phyloP scores from a whole-genome alignment of 2,888 invertebrate species.

The Spilosoma lubricipeda region DNA sequence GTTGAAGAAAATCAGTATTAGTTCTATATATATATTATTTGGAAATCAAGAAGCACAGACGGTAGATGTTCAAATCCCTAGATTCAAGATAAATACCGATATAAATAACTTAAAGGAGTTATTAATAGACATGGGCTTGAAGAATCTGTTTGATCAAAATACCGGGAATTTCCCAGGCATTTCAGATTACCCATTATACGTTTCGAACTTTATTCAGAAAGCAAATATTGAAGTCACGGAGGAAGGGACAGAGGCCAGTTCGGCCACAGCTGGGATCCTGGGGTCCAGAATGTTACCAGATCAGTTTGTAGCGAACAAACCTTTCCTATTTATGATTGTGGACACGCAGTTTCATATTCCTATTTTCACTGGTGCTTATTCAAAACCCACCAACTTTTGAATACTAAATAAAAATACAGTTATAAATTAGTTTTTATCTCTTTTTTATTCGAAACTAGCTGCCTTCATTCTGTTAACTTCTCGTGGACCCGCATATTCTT shows the following conservation, averaged over 20 bases:
- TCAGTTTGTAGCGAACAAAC: conserved; percentile 67
- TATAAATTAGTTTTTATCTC: not conserved
- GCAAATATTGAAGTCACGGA: conserved; percentile 76
- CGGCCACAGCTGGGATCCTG: conserved; percentile 58
- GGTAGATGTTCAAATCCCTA: conserved; percentile 86
- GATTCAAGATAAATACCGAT: conserved; percentile 85
- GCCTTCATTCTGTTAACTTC: too few relatives aligned
- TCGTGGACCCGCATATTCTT: too few relatives aligned
- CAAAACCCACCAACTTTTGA: conserved; percentile 68
- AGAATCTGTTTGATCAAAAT: conserved; percentile 63
- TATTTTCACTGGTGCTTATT: conserved; percentile 75
- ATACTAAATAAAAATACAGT: not conserved
- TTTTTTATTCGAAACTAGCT: too few relatives aligned
- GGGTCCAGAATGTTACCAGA: conserved; percentile 54
- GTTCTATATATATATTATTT: conserved; percentile 78
- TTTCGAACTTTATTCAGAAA: conserved; percentile 76
- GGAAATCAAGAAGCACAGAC: conserved; percentile 65
- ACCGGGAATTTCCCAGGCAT: conserved; percentile 65
- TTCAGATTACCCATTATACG: conserved; percentile 60
- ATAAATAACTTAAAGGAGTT: conserved; percentile 78
- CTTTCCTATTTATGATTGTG: conserved; percentile 78
- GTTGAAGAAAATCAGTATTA: conserved; percentile 77
- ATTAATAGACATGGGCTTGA: conserved; percentile 74
- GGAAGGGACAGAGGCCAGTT: conserved; percentile 69
- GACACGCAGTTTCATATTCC: conserved; percentile 66